Percentiles rank a stretch among this genome's conserved stretches.
phyloP scores from a whole-genome alignment of 2,113 vertebrate species.

The Candoia aspera region DNA sequence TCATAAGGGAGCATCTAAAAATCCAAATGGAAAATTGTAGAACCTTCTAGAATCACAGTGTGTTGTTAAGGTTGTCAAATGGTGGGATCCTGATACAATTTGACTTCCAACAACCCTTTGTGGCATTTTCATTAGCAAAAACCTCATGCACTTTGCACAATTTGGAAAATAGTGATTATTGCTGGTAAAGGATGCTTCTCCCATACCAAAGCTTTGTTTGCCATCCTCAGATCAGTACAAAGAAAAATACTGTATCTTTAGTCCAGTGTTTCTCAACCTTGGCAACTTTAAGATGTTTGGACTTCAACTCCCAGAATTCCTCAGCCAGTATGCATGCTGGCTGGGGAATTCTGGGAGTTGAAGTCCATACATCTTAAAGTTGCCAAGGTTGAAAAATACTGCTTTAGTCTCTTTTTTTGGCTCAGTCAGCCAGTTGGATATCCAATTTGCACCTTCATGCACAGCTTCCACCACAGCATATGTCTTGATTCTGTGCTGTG shows the following conservation, averaged over 20 bases:
- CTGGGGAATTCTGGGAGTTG: too few relatives aligned
- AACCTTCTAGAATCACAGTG: not conserved
- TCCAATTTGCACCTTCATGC: not conserved
- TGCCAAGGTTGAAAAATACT: too few relatives aligned
- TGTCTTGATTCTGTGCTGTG: not conserved
- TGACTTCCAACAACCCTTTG: not conserved
- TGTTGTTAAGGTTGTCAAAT: not conserved
- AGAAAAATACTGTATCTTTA: not conserved
- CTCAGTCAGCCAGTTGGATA: not conserved
- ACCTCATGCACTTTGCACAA: not conserved
- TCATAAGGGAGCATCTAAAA: not conserved
- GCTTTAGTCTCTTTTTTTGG: not conserved
- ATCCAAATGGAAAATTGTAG: not conserved
- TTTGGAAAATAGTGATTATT: not conserved
- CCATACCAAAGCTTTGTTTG: not conserved
- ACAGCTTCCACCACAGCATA: not conserved
- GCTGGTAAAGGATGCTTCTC: not conserved
- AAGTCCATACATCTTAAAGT: too few relatives aligned
- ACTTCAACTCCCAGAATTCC: too few relatives aligned
- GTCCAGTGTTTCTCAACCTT: too few relatives aligned
- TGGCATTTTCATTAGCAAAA: not conserved
- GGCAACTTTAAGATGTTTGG: too few relatives aligned
- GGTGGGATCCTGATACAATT: not conserved
- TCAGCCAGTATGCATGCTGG: too few relatives aligned
- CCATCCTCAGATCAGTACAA: not conserved